Evolutionary conservation across 1,140 invertebrate species (phyloP).

Genomic region (Ceratina japonica): DNA sequence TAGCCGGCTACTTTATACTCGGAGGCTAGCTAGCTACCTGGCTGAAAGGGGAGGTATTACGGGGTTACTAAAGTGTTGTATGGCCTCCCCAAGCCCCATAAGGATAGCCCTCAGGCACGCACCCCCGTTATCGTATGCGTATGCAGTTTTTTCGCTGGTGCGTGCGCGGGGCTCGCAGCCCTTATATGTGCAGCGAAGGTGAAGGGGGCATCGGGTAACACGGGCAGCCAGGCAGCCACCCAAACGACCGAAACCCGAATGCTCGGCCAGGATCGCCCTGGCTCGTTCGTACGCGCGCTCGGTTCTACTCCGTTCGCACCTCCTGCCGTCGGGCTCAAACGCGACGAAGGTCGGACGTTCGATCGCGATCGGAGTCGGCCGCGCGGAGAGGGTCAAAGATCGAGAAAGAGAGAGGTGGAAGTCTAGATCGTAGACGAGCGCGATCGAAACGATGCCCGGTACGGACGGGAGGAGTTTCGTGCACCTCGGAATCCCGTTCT

Average conservation of each 20-base stretch:
- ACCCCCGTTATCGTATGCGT: constrained; percentile 75
- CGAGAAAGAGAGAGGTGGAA: constrained; percentile 33
- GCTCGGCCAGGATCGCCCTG: constrained; percentile 60
- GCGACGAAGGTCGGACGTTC: no score
- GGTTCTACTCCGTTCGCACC: not conserved
- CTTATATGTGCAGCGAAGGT: constrained; percentile 72
- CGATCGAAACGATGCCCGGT: constrained; percentile 40
- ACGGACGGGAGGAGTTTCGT: constrained; percentile 44
- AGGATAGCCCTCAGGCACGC: constrained; percentile 68
- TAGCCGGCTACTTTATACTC: constrained; percentile 58
- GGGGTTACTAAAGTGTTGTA: constrained; percentile 67
- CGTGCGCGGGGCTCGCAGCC: constrained; percentile 72
- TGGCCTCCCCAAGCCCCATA: constrained; percentile 67
- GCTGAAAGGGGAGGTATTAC: constrained; percentile 68
- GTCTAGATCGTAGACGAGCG: constrained; percentile 4
- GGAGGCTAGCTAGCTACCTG: constrained; percentile 62
- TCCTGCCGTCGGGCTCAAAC: no score
- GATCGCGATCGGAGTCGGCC: not conserved
- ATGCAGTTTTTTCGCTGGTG: constrained; percentile 71
- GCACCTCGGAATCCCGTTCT: constrained; percentile 41
- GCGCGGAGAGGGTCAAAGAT: constrained; percentile 15
- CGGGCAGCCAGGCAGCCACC: constrained; percentile 66
- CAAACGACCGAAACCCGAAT: constrained; percentile 67
- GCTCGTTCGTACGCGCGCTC: constrained; percentile 15
- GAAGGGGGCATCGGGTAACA: constrained; percentile 76